Conservation (phyloP, 2,797 vertebrate species). For the Peromyscus attwateri region DNA sequence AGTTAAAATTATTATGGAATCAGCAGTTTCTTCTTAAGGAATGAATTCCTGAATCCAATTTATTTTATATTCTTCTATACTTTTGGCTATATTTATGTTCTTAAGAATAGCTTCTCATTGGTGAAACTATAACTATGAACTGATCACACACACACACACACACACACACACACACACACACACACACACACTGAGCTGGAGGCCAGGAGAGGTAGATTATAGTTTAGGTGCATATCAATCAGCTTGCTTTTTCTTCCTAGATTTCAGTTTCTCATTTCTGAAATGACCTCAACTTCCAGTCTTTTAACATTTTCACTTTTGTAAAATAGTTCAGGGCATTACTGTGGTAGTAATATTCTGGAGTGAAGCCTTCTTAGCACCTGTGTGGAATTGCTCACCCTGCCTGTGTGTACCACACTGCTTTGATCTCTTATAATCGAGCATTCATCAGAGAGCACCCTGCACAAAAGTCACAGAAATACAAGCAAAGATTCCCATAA, state of each 20-base stretch:
- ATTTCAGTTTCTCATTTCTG: slow-evolving; percentile 13
- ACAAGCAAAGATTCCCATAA: neutral
- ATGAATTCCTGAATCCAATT: slow-evolving; percentile 28
- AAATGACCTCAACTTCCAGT: neutral
- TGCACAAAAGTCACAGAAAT: neutral
- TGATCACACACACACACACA: neutral
- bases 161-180: neutral
- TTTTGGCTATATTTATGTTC: neutral
- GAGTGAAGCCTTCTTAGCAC: neutral
- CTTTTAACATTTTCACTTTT: neutral
- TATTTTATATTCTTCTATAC: slow-evolving; percentile 53
- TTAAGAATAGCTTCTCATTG: slow-evolving; percentile 8
- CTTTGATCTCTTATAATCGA: slow-evolving; percentile 14
- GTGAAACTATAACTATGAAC: slow-evolving; percentile 14
- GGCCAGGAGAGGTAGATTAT: neutral
- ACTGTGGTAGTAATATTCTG: neutral
- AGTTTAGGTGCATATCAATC: neutral
- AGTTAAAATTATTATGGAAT: slow-evolving; percentile 47
- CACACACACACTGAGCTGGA: neutral
- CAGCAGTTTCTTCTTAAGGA: slow-evolving; percentile 55
- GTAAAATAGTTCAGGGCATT: neutral
- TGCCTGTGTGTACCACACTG: neutral
- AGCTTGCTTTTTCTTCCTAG: neutral
- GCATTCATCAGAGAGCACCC: neutral
- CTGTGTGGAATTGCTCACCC: neutral